Base-by-base conservation (phyloP, 2,888 invertebrate genomes). In the Ennomos erosarius region DNA sequence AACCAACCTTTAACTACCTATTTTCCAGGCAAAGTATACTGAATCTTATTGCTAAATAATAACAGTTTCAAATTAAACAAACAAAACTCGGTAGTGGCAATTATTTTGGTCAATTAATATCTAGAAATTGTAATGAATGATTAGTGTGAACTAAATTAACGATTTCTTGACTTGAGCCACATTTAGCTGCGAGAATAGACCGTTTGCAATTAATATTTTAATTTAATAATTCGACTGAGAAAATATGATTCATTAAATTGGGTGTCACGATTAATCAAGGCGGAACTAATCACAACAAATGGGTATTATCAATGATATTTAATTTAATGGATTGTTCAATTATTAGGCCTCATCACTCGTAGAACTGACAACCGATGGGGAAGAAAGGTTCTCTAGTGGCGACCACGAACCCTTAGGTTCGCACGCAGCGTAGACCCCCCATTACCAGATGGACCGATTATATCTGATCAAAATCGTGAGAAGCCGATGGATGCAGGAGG, bases 111-210 rank as follows among this genome's bases (percentile, higher is more conserved):
- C 36, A 42, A 35, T 42, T 42, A 13, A 35, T 11, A 37, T 39
- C 35, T 36, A 36, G 43, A 33, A 38, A 37, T 64, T 59, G 64
- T 61, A 62, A 62, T 64, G 54, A 49, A 45, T 68, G 49, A 63
- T 65, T 65, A 69, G 65, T 64, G 64, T 57, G 67, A 71, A 70
- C 64, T 67, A 71, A 70, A 75, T 75, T 71, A 75, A 68, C 65
- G 64, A 44, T 56, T 51, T 59, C 61, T 64, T 55, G 57, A 59
- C 43, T 46, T 39, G 51, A 5, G 9, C 59, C 34, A 43, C 46
- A 59, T 59, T 54, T 51, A 55, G 44, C 48, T 11, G 11, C 39
- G 57, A 38, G 58, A 56, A 62, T 59, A 56, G 47, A 51, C 50
- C 46, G 39, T 39, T 60, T 43, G 51, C 59, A 65, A 68, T 68